phyloP scores from a whole-genome alignment of 2,113 vertebrate genomes.

The Empidonax alnorum region DNA sequence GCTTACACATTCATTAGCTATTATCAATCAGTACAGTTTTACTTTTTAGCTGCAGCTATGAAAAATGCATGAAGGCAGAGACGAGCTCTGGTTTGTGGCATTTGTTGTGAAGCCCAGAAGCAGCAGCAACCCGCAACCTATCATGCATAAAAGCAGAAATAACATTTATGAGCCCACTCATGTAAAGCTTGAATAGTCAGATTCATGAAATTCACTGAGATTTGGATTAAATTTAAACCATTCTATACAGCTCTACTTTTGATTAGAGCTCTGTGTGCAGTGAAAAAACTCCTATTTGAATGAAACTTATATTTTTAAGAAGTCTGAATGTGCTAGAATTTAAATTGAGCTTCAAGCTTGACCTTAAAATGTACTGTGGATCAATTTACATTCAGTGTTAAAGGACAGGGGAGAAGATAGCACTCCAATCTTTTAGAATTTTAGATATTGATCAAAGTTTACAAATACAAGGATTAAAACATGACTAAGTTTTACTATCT shows the following conservation, averaged over 20 bases:
- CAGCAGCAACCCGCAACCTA: background rate
- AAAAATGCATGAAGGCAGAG: constrained; percentile 48
- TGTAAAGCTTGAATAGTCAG: constrained; percentile 70
- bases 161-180: constrained; percentile 60
- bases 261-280: constrained; percentile 65
- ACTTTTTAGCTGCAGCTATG: constrained; percentile 40
- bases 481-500: background rate
- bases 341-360: constrained; percentile 61
- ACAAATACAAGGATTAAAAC: constrained; percentile 27
- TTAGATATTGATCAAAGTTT: constrained; percentile 4
- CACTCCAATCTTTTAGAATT: background rate
- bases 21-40: constrained; percentile 65
- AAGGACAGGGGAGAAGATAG: background rate
- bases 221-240: constrained; percentile 76
- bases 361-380: constrained; percentile 19
- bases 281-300: constrained; percentile 55
- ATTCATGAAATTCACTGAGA: constrained; percentile 74
- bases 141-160: constrained; percentile 66
- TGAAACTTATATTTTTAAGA: constrained; percentile 60
- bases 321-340: constrained; percentile 54
- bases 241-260: constrained; percentile 65
- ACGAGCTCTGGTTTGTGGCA: background rate
- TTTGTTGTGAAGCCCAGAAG: constrained; percentile 18
- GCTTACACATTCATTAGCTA: constrained; percentile 45
- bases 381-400: constrained; percentile 34